phyloP scores from a whole-genome alignment of 2,888 invertebrate genomes.

The Lymantria dispar region DNA sequence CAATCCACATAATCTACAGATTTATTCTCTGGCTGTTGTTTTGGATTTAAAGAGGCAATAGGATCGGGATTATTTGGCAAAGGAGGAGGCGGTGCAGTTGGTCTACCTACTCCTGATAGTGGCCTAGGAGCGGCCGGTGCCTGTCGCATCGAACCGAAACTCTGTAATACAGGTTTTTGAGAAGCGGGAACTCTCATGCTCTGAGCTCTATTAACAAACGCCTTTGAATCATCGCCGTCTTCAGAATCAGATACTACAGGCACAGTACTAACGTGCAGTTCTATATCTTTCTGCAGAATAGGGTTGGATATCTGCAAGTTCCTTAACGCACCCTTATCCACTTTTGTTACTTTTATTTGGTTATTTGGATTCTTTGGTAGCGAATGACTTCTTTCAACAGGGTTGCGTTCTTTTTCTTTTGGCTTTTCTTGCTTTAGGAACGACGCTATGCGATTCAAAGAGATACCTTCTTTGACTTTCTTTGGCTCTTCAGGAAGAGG shows the following conservation, averaged over 20 bases:
- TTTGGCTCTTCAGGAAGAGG: slow-evolving; percentile 78
- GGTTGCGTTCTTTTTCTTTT: slow-evolving; percentile 75
- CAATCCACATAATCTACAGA: slow-evolving; percentile 89
- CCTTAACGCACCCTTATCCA: slow-evolving; percentile 87
- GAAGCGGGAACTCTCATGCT: slow-evolving; percentile 87
- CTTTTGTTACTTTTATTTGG: slow-evolving; percentile 84
- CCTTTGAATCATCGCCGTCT: slow-evolving; percentile 78
- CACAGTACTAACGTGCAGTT: slow-evolving; percentile 81
- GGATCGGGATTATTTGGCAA: slow-evolving; percentile 77
- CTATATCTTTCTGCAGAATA: slow-evolving; percentile 87
- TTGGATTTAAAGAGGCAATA: slow-evolving; percentile 82
- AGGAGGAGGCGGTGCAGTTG: slow-evolving; percentile 90
- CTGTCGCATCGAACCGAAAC: slow-evolving; percentile 92
- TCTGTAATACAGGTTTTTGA: slow-evolving; percentile 85
- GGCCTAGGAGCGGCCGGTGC: slow-evolving; percentile 86
- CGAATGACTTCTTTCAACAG: slow-evolving; percentile 80
- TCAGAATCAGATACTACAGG: slow-evolving; percentile 81
- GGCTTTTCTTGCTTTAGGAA: slow-evolving; percentile 85
- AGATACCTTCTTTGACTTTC: slow-evolving; percentile 82
- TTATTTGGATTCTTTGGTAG: slow-evolving; percentile 82
- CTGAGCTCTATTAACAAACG: slow-evolving; percentile 89
- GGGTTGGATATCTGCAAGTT: slow-evolving; percentile 92
- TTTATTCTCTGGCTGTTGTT: slow-evolving; percentile 54
- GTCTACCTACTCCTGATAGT: slow-evolving; percentile 87
- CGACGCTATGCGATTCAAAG: slow-evolving; percentile 88